Base-by-base conservation (phyloP, 2,888 invertebrate genomes). In the Macaria liturata region DNA sequence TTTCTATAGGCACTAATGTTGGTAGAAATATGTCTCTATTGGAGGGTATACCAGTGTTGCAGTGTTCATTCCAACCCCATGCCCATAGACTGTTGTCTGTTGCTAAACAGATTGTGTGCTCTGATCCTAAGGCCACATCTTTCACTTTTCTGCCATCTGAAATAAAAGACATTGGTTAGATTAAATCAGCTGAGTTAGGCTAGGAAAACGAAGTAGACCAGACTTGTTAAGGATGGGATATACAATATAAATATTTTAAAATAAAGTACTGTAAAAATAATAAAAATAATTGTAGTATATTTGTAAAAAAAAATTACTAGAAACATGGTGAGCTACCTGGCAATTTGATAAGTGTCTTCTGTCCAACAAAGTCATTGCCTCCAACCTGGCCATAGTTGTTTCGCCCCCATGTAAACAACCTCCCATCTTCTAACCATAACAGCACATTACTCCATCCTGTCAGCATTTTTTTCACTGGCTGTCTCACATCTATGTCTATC, bases 1-100 rank as follows among this genome's bases (percentile, higher is more conserved):
- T 64, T 47, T 80, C 72, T 34, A 88, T 60, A 44, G 78, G 75
- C 42, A 91, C 81, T 67, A 78, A 62, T 20, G 83, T 85, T 30
- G 91, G 91, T 46, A 62, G 60, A 59, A 74, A 74, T 20, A 91
- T 80, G 53, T 71, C 68, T 54, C 73, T 72, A 20, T 83, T 76
- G 34, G 94, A 69, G 46, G 65, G 65, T 42, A 76, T 95, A 54
- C 97, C 97, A 72, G 97, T 97, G 79, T 95, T 97, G 43, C 96
- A 96, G 86, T 97, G 97, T 75, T 97, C 97, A 84, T 97, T 97
- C 97, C 97, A 97, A 0, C 97, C 97, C 97, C 97, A 97, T 30
- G 95, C 94, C 75, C 94, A 95, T 4, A 97, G 78, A 49, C 93
- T 91, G 39, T 95, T 94, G 57, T 94, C 93, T 62, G 91, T 93